Base-by-base conservation (phyloP, 2,888 invertebrate species). In the Trachelus troglodyta region DNA sequence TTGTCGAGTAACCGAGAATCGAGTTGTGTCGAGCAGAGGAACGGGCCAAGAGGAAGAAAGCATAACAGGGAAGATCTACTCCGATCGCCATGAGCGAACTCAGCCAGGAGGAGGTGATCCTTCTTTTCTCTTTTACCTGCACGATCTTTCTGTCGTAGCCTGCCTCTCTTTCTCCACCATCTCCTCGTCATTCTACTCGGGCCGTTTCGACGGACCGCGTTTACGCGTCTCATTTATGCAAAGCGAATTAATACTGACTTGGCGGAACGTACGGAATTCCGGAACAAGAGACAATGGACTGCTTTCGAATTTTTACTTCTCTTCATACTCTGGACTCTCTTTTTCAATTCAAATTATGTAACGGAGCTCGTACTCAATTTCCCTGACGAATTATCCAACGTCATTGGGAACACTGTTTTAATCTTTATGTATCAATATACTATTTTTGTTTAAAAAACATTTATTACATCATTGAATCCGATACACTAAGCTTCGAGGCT, bases 71-170 rank as follows among this genome's bases (percentile, higher is more conserved):
- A 69, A 31, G n/a, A 37, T 79, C 31, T 74, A 77, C 34, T 77
- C 73, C 74, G 79, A 77, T 85, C 84, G 85, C 84, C 84, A 96
- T 96, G 96, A 96, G 96, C 93, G 97, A 97, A 94, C 93, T 97
- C 87, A 96, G 95, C 90, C 96, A 96, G 92, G 97, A 97, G 93
- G 97, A 97, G 95, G 97, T 96, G 93, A 94, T 56, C 56, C 56
- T 56, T 56, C 56, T 56, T 56, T 56, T 56, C 56, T 56, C 56
- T 23, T 56, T 31, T 71, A 34, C 71, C 71, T 33, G 30, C 33
- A n/a, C 33, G 31, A 31, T 71, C 71, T 71, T n/a, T 71, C 33
- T 71, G 71, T 34, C 31, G 71, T 33, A 71, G 33, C 34, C 12
- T 12, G 31, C 31, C 34, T 56, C 40, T 40, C 56, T 23, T 56